Conservation (phyloP, 2,888 invertebrate species). For the Odontomyia ornata region DNA sequence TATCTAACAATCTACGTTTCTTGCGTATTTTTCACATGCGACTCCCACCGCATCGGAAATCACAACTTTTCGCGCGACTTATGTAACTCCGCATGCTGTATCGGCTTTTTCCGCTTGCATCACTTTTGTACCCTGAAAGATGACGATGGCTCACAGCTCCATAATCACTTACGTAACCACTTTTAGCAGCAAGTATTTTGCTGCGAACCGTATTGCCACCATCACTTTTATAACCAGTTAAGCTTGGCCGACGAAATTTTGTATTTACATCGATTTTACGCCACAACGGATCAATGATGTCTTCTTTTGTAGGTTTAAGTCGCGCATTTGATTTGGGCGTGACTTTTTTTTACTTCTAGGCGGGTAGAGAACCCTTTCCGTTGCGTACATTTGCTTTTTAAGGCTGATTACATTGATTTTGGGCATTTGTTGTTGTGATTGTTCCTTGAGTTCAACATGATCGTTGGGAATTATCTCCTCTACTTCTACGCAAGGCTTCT, state of each 20-base stretch:
- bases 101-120: constrained; percentile 70
- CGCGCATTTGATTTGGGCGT: constrained; percentile 65
- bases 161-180: constrained; percentile 71
- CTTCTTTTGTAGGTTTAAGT: constrained; percentile 66
- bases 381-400: constrained; percentile 76
- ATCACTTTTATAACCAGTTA: constrained; percentile 72
- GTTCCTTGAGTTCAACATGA: constrained; percentile 48
- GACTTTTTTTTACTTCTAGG: constrained; percentile 79
- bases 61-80: constrained; percentile 64
- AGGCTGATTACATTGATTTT: constrained; percentile 69
- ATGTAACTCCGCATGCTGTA: constrained; percentile 69
- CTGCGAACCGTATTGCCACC: constrained; percentile 65
- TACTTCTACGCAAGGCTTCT: constrained; percentile 50
- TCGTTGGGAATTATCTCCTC: constrained; percentile 42
- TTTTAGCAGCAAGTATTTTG: constrained; percentile 62
- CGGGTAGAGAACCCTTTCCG: constrained; percentile 80
- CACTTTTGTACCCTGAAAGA: constrained; percentile 70
- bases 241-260: constrained; percentile 68
- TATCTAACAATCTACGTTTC: constrained; percentile 53
- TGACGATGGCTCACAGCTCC: constrained; percentile 63
- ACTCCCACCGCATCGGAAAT: constrained; percentile 56
- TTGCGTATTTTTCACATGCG: constrained; percentile 64
- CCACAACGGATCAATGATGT: constrained; percentile 71
- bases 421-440: constrained; percentile 56
- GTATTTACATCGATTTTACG: constrained; percentile 72